phyloP scores from a whole-genome alignment of 2,797 vertebrate species.

The Eidolon dupreanum region DNA sequence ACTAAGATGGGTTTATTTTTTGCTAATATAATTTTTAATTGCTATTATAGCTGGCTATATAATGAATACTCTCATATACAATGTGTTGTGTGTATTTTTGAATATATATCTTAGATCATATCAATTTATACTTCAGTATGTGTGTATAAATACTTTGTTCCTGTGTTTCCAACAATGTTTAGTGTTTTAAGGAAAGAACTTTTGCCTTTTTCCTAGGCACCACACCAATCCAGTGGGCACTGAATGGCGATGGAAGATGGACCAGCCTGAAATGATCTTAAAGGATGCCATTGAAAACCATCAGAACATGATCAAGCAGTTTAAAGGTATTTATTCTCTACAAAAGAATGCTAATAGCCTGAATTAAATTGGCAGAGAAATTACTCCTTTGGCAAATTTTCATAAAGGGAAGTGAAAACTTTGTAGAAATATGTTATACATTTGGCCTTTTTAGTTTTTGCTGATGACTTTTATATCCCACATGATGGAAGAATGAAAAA shows the following conservation, averaged over 20 bases:
- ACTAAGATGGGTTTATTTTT: background rate
- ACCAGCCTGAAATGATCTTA: slow-evolving; percentile 93
- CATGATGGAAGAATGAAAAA: slow-evolving; percentile 28
- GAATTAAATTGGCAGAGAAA: background rate
- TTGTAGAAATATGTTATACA: background rate
- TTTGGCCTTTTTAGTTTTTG: background rate
- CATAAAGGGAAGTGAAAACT: background rate
- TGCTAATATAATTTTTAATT: background rate
- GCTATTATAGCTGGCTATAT: background rate
- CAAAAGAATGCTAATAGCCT: background rate
- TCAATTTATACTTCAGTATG: background rate
- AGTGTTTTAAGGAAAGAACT: background rate
- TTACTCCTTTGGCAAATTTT: background rate
- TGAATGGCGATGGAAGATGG: slow-evolving; percentile 98
- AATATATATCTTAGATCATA: background rate
- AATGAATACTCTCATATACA: background rate
- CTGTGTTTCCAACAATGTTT: background rate
- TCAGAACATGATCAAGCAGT: slow-evolving; percentile 94
- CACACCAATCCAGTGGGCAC: slow-evolving; percentile 98
- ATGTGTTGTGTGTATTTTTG: background rate
- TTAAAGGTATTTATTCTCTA: slow-evolving; percentile 90
- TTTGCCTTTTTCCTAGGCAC: slow-evolving; percentile 87
- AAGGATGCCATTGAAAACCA: slow-evolving; percentile 93
- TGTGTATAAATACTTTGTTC: background rate
- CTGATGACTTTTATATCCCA: background rate